Evolutionary conservation across 2,888 invertebrate species (phyloP).

Genomic region (Blastobasis adustella): DNA sequence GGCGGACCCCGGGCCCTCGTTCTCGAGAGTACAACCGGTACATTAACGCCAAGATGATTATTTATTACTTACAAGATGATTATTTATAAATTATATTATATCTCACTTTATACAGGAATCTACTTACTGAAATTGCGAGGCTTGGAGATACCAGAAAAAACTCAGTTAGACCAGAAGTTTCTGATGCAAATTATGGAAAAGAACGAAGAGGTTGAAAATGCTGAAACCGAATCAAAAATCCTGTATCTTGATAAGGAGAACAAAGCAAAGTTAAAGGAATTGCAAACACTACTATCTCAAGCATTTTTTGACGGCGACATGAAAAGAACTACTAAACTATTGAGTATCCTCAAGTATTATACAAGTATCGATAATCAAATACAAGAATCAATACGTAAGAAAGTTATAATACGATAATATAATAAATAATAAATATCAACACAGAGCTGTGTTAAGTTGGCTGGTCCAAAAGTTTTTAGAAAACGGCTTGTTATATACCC

Average conservation of each 20-base stretch:
- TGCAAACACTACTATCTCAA: conserved; percentile 73
- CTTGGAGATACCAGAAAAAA: conserved; percentile 78
- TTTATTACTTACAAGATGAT: no score
- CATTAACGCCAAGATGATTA: no score
- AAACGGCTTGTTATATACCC: no score
- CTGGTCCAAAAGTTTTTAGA: no score
- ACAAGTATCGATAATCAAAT: conserved; percentile 86
- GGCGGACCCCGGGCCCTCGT: no score
- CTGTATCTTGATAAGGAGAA: conserved; percentile 75
- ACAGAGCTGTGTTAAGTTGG: no score
- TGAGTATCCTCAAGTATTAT: conserved; percentile 90
- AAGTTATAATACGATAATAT: conserved; percentile 68
- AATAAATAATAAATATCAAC: no score
- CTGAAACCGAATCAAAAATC: conserved; percentile 73
- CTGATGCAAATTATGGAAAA: conserved; percentile 90
- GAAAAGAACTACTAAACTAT: conserved; percentile 76
- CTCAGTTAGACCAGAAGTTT: conserved; percentile 79
- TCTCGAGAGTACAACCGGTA: no score
- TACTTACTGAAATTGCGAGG: conserved; percentile 86
- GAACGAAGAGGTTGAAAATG: conserved; percentile 88
- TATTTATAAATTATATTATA: no score
- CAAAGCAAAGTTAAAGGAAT: conserved; percentile 63
- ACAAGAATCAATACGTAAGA: conserved; percentile 75
- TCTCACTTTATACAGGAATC: conserved; percentile 67
- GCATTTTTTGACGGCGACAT: conserved; percentile 80